A percentile compares a stretch with the other conserved stretches of the same genome.
Conservation (phyloP, 1,140 invertebrate genomes). For the Bicyclus anynana region DNA sequence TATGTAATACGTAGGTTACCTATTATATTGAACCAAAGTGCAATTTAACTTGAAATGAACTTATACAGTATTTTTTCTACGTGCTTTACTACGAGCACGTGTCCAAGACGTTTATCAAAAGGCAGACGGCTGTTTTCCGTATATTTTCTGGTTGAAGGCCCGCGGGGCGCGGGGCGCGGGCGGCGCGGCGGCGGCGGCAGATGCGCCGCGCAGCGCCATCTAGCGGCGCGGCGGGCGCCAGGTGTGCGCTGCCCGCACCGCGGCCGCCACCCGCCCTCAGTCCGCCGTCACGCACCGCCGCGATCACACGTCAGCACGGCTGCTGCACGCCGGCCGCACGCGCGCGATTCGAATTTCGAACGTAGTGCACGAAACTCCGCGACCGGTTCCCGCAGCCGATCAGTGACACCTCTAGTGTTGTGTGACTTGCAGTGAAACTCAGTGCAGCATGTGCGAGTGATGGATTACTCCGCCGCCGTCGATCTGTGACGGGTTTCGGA, state of each 20-base stretch:
- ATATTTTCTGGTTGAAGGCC: slow-evolving; percentile 62
- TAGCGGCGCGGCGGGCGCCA: slow-evolving; percentile 51
- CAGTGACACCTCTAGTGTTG: slow-evolving; percentile 72
- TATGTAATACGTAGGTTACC: too few relatives aligned
- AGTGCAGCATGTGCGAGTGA: slow-evolving; percentile 69
- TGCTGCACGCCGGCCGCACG: slow-evolving; percentile 51
- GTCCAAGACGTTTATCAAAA: slow-evolving; percentile 52
- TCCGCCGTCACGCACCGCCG: slow-evolving; percentile 65
- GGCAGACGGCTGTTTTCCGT: slow-evolving; percentile 67
- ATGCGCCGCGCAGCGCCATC: slow-evolving; percentile 71
- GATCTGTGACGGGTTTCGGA: slow-evolving; percentile 61
- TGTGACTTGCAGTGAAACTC: slow-evolving; percentile 73
- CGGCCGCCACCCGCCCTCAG: slow-evolving; percentile 65
- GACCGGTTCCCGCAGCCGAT: slow-evolving; percentile 66
- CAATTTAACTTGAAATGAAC: too few relatives aligned
- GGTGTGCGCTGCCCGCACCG: slow-evolving; percentile 65
- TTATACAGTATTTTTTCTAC: slow-evolving; percentile 42
- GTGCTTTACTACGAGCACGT: slow-evolving; percentile 58
- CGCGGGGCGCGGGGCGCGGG: slow-evolving; percentile 34
- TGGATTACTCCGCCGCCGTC: slow-evolving; percentile 66
- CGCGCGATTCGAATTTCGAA: slow-evolving; percentile 73
- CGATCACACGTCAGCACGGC: slow-evolving; percentile 57
- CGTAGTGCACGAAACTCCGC: slow-evolving; percentile 64
- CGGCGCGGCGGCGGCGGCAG: slow-evolving; percentile 47
- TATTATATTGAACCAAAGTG: too few relatives aligned